Percentiles rank a stretch among this genome's conserved stretches.
phyloP scores from a whole-genome alignment of 2,797 vertebrate species.

The Phylloscopus collybita region DNA sequence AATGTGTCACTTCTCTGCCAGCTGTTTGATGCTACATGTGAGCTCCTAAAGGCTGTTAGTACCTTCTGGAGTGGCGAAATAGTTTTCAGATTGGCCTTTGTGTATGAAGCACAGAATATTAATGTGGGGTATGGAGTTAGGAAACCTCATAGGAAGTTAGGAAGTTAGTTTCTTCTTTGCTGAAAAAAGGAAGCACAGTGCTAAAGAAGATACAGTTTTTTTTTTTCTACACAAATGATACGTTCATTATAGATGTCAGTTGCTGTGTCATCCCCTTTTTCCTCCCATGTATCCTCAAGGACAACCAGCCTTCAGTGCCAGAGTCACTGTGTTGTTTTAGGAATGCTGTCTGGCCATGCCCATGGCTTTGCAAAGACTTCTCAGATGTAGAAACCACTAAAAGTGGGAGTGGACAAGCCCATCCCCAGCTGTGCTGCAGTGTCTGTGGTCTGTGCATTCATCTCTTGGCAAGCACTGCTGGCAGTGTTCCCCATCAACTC shows the following conservation, averaged over 20 bases:
- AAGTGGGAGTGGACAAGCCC: neutral
- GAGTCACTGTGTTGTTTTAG: neutral
- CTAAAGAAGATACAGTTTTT: neutral
- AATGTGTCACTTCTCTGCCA: neutral
- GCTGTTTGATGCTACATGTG: neutral
- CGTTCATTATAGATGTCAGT: neutral
- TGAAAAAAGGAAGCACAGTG: neutral
- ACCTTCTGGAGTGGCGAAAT: neutral
- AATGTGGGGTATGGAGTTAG: neutral
- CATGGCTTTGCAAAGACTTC: neutral
- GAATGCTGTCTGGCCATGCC: neutral
- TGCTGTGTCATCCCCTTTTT: neutral
- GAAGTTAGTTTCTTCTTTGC: neutral
- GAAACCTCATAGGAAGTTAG: neutral
- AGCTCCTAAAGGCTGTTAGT: neutral
- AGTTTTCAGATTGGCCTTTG: neutral
- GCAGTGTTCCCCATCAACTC: fast-evolving
- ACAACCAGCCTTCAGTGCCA: neutral
- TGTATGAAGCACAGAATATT: neutral
- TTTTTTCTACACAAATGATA: neutral
- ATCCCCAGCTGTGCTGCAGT: neutral
- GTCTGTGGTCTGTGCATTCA: too few species aligned
- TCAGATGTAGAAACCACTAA: neutral
- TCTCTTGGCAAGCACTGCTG: neutral
- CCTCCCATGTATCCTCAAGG: neutral